These are phyloP conservation scores for Synergus umbraculus DNA, from an alignment of 2,888 invertebrate species.

Conservation along the genomic window DNA sequence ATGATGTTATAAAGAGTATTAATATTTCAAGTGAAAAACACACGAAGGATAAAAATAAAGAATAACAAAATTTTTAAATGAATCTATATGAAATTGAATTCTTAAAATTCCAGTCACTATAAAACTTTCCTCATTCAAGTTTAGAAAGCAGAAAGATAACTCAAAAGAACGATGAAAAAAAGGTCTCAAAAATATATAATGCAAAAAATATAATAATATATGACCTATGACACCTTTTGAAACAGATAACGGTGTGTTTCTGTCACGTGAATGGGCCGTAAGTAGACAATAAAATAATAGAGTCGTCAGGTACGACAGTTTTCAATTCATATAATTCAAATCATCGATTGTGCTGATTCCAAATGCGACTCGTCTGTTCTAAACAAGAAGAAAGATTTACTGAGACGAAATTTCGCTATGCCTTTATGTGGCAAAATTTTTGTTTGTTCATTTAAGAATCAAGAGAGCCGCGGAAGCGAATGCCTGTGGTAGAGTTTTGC, in stretches of 20 bases:
- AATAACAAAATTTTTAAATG: background rate
- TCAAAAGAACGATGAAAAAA: background rate
- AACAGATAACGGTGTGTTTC: background rate
- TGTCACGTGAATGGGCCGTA: background rate
- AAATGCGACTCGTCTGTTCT: background rate
- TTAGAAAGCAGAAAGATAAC: no score
- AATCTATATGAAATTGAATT: background rate
- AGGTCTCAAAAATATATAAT: background rate
- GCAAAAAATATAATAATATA: background rate
- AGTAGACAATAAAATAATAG: background rate
- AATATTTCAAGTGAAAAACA: no score
- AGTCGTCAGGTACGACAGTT: background rate
- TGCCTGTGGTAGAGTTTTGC: constrained; percentile 11
- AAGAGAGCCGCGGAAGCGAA: constrained; percentile 5
- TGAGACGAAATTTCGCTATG: background rate
- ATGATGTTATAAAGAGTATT: no score
- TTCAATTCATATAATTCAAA: background rate
- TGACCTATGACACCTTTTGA: background rate
- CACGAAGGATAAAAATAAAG: no score
- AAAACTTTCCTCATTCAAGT: no score
- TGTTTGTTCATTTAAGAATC: background rate
- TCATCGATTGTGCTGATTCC: background rate
- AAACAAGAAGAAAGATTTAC: background rate
- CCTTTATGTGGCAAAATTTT: constrained; percentile 8
- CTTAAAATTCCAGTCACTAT: no score